These are phyloP conservation scores for Dromococcyx pavoninus DNA, from an alignment of 2,797 vertebrate genomes.

Conservation along the genomic window DNA sequence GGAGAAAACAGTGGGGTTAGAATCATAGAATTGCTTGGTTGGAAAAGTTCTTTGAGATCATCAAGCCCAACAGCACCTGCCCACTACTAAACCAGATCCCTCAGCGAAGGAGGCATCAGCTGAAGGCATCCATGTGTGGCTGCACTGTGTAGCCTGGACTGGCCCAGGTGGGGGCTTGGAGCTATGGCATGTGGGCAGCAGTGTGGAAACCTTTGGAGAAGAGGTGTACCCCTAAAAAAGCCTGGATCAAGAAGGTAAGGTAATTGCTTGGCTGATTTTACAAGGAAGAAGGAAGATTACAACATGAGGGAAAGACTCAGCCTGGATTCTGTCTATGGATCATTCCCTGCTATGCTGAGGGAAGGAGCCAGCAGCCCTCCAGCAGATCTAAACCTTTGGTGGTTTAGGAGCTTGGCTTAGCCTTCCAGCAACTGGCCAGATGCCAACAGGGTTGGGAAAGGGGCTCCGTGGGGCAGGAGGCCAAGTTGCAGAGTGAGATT, in stretches of 20 bases:
- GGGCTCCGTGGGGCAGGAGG: background rate
- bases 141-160: background rate
- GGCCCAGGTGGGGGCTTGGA: background rate
- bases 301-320: background rate
- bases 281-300: background rate
- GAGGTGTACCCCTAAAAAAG: background rate
- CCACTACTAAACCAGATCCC: too few species aligned
- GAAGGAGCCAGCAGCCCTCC: background rate
- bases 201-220: background rate
- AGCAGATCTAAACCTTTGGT: background rate
- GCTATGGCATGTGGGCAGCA: background rate
- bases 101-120: background rate
- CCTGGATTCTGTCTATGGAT: background rate
- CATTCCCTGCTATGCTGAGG: background rate
- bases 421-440: background rate
- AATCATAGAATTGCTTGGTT: too few species aligned
- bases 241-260: background rate
- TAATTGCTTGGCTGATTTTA: background rate
- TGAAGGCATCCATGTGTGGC: background rate
- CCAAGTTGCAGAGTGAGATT: background rate
- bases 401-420: background rate
- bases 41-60: too few species aligned
- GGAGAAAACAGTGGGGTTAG: background rate
- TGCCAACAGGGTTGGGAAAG: background rate
- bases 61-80: too few species aligned